Evolutionary conservation across 2,888 invertebrate species (phyloP), one percentile per base, ranked within the genome.

Genomic region (Clepsis dumicolana): DNA sequence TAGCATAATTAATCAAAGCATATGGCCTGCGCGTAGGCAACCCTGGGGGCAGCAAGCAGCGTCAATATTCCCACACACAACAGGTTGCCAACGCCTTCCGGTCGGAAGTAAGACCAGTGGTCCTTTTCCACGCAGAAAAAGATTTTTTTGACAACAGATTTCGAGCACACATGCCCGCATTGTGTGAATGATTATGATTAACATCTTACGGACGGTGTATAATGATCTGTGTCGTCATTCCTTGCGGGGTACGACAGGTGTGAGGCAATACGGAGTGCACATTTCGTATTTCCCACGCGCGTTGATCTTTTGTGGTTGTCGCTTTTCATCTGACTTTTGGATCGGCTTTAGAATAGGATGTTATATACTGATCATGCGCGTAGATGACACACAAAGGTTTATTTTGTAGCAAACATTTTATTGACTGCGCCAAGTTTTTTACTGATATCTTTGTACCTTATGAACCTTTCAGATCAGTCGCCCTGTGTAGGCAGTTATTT

Each of bases 71-170:
- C 87, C 92, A 92, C 89, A 89, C 80, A 77, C 76, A 87, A 90
- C 93, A 93, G 92, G 92, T 93, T 91, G 87, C 83, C 88, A 84
- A 81, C 80, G 86, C 76, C 87, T 92, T 93, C 93, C 92, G 90
- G 91, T 88, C 90, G 93, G 93, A 93, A 93, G 93, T 92, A 82
- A 80, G 84, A 86, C 88, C 85, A 87, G 86, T 89, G 88, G 90
- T 89, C 88, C 86, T 87, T 87, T 84, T 78, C 71, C 72, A 63
- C 67, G 69, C 81, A 83, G 82, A 84, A 86, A 85, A 82, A 78
- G 76, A 71, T 77, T 79, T 86, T 29, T 62, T 68, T 32, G 24
- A 64, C 82, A 87, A 88, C 87, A 85, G 83, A 85, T 83, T 77
- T 80, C 76, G 79, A 84, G 81, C 84, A 82, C 89, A 89, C 87